Evolutionary conservation across 1,140 invertebrate species (phyloP), one percentile per base, ranked within the genome.

Genomic region (Octopus bimaculoides): DNA sequence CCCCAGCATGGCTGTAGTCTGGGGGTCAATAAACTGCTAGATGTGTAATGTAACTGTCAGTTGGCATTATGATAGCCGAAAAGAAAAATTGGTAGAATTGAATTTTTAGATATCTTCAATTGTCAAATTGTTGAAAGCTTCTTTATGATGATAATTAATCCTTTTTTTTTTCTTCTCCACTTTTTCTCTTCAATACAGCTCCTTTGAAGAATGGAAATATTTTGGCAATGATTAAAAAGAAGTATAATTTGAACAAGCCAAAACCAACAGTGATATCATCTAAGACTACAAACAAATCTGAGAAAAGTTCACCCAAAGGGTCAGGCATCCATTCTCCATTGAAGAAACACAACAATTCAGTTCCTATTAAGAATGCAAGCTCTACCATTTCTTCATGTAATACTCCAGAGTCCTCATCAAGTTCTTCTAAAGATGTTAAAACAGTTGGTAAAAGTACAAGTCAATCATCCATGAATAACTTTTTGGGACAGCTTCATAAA

Each of bases 221-320:
- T n/a, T 71, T 71, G 26, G 17, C 66, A 17, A 71, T 71, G 66
- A 71, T 71, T 6, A 71, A 71, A 71, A 71, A 71, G 66, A 71
- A 71, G 14, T 71, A 71, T 20, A 71, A 71, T 17, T 71, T 71
- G 7, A 71, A 71, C 26, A 14, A 17, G 7, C 66, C 66, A n/a
- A 20, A n/a, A 20, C 14, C 66, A 6, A 71, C 66, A 9, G 66
- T 71, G 66, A 71, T 5, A 8, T 12, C 66, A 8, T 20, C 66
- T n/a, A 71, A 71, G 4, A 14, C 26, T 20, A 71, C 66, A n/a
- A 20, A 71, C 26, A 71, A n/a, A 20, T 71, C 17, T 4, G 26
- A 71, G 66, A 71, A 71, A 17, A 71, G 26, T 6, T 20, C 17
- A 71, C 4, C 66, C 5, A 17, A 71, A n/a, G 66, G 17, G 7